A percentile compares a stretch with the other conserved stretches of the same genome.
Evolutionary conservation across 2,797 vertebrate species (phyloP).

Genomic region (Scarus forsteni): DNA sequence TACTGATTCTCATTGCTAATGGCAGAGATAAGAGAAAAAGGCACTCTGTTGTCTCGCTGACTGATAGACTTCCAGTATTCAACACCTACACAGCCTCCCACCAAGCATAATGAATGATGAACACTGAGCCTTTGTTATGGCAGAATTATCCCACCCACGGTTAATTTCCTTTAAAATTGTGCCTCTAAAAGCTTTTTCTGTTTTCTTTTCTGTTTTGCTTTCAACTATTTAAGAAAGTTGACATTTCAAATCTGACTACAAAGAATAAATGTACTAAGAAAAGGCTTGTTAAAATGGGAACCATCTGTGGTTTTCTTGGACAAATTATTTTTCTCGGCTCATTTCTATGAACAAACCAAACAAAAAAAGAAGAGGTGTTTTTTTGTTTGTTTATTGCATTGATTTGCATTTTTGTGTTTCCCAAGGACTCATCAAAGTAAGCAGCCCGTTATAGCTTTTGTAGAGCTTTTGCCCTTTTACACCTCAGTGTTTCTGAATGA

Average conservation of each 20-base stretch:
- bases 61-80: slow-evolving; percentile 41
- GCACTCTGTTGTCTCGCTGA: slow-evolving; percentile 29
- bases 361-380: no score
- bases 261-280: neutral
- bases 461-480: no score
- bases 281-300: neutral
- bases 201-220: neutral
- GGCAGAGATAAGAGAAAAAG: neutral
- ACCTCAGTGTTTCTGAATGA: no score
- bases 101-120: slow-evolving; percentile 16
- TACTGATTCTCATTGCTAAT: slow-evolving; percentile 23
- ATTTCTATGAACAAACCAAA: no score
- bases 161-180: slow-evolving; percentile 46
- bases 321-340: neutral
- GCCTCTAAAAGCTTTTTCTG: neutral
- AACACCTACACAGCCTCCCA: slow-evolving; percentile 41
- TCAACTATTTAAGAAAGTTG: slow-evolving; percentile 1
- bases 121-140: slow-evolving; percentile 23
- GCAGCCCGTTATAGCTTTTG: no score
- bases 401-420: no score
- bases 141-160: slow-evolving; percentile 27
- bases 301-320: slow-evolving; percentile 7
- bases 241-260: slow-evolving; percentile 6
- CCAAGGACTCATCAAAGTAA: no score
- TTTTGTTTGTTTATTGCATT: no score